Base-by-base conservation (phyloP, 2,113 vertebrate genomes). In the Gymnobelideus leadbeateri region DNA sequence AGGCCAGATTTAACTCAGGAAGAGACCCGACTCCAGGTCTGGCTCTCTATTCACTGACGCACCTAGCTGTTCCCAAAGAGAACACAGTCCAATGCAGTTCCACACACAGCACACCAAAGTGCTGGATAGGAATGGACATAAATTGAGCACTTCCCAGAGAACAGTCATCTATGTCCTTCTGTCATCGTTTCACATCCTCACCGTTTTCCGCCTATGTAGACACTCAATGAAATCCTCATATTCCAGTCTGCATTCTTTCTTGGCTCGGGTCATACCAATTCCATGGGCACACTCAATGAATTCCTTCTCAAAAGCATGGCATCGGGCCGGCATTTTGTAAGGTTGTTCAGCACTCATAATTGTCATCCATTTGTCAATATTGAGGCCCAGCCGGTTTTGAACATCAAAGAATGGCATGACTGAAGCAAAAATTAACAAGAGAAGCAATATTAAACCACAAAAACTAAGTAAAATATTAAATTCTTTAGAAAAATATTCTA, bases 221-320 rank as follows among this genome's bases (percentile, higher is more conserved):
- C 99, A 99, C 97, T 99, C 99, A 1, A 97, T 91, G 92, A 99
- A 99, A 96, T 99, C 99, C 37, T 99, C 99, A 92, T 97, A 98
- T 98, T 99, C 99, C 55, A 99, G 53, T 91, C 97, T 97, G 97
- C 99, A 99, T 97, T 99, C 99, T 55, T 98, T 99, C 89, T 98
- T 97, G 54, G 99, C 99, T 0, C 99, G 99, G 47, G 91, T 99
- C 94, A 96, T 95, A 12, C 99, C 99, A 24, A 99, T 99, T 91
- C 99, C 99, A 90, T 99, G 98, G 0, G 98, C 21, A 25, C 99
- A 99, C 55, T 99, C 99, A 11, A 99, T 98, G 99, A 99, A 99
- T 91, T 99, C 99, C 96, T 99, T 99, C 98, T 99, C 99, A 94
- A 99, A 99, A 57, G 99, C 99, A 53, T 99, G 99, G 96, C 99